phyloP scores from a whole-genome alignment of 2,797 vertebrate species.

The Peromyscus nudipes region DNA sequence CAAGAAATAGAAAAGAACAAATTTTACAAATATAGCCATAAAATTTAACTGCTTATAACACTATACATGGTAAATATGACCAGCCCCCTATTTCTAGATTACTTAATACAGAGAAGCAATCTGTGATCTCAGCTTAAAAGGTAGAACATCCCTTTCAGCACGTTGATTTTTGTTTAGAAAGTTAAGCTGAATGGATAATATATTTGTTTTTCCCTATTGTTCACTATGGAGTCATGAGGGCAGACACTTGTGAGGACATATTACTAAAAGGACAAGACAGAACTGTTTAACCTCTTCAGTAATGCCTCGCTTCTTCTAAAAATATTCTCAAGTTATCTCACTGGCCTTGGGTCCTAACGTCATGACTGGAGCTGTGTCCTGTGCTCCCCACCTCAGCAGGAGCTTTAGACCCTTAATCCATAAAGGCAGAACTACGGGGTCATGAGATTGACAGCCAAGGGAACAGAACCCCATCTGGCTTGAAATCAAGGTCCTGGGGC shows the following conservation, averaged over 20 bases:
- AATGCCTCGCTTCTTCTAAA: conserved; percentile 48
- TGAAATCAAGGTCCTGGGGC: background rate
- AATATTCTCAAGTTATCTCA: conserved; percentile 29
- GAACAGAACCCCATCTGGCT: background rate
- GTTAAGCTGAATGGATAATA: conserved; percentile 76
- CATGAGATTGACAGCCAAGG: background rate
- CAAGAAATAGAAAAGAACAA: conserved; percentile 86
- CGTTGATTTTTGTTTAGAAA: conserved; percentile 62
- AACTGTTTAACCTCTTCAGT: conserved; percentile 51
- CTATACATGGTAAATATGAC: conserved; percentile 76
- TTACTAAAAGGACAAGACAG: conserved; percentile 62
- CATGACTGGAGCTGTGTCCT: background rate
- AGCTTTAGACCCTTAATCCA: background rate
- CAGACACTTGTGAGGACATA: conserved; percentile 27
- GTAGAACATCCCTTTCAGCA: conserved; percentile 64
- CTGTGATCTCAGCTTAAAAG: conserved; percentile 63
- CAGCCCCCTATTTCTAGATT: conserved; percentile 74
- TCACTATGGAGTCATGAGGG: conserved; percentile 51
- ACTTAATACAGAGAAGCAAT: conserved; percentile 73
- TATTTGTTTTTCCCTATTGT: conserved; percentile 52
- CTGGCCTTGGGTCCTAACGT: conserved; percentile 12
- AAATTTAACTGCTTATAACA: conserved; percentile 84
- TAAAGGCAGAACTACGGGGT: background rate
- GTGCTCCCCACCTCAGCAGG: background rate
- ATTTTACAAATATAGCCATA: conserved; percentile 87